These are phyloP conservation scores for Tympanoctomys barrerae DNA, from an alignment of 2,797 vertebrate genomes.

Conservation along the genomic window DNA sequence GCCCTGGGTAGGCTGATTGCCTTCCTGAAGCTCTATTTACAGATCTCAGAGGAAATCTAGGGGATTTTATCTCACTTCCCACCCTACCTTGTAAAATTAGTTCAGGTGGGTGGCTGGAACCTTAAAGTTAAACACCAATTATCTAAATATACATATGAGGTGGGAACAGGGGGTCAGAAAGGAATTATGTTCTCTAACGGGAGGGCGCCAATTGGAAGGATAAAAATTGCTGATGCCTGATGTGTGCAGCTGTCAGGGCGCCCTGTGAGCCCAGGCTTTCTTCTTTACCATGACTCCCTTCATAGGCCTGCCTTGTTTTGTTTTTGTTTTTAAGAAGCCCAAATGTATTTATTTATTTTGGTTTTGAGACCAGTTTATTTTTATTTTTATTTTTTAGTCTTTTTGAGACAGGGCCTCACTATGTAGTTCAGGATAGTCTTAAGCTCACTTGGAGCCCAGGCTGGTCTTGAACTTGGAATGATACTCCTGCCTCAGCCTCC, in stretches of 20 bases:
- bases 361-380: not conserved
- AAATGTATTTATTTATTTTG: not conserved
- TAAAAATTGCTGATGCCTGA: not conserved
- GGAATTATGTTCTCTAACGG: conserved; percentile 55
- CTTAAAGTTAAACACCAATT: conserved; percentile 65
- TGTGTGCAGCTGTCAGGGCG: not conserved
- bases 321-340: not conserved
- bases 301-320: not conserved
- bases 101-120: conserved; percentile 73
- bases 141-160: conserved; percentile 64
- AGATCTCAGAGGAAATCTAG: conserved; percentile 64
- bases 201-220: conserved; percentile 35
- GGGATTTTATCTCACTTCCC: conserved; percentile 70
- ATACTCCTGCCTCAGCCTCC: no score
- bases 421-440: not conserved
- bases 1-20: conserved; percentile 28
- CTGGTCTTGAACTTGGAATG: not conserved
- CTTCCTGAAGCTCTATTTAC: conserved; percentile 58
- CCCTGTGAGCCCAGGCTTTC: not conserved
- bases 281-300: not conserved
- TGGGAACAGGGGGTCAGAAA: conserved; percentile 69
- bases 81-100: conserved; percentile 73
- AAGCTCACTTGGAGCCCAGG: not conserved
- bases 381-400: no score
- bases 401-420: not conserved